Percentiles rank a stretch among this genome's conserved stretches.
phyloP scores from a whole-genome alignment of 2,113 vertebrate species.

The Rousettus leschenaultii region DNA sequence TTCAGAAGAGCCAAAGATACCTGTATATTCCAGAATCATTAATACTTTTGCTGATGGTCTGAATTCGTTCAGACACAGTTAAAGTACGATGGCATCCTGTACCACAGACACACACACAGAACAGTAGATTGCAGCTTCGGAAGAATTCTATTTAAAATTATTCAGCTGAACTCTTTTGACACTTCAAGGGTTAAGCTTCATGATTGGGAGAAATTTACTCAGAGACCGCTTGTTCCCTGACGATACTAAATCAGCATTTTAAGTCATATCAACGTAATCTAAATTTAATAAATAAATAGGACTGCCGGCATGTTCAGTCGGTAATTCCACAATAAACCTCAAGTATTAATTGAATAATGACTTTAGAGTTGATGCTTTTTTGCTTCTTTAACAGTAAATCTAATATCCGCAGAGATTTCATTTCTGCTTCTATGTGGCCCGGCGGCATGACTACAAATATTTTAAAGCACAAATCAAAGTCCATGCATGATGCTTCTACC shows the following conservation, averaged over 20 bases:
- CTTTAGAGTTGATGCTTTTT: not conserved
- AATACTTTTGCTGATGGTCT: not conserved
- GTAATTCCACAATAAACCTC: constrained; percentile 16
- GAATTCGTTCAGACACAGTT: not conserved
- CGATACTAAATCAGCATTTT: constrained; percentile 13
- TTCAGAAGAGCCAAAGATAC: not conserved
- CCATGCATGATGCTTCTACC: not conserved
- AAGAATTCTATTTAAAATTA: not conserved
- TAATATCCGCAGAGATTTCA: not conserved
- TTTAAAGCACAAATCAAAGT: not conserved
- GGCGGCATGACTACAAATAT: not conserved
- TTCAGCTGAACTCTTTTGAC: not conserved
- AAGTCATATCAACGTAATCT: not conserved
- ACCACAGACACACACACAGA: not conserved
- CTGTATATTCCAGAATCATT: not conserved
- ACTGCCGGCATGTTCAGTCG: not conserved
- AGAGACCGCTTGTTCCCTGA: not conserved
- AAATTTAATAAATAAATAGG: constrained; percentile 22
- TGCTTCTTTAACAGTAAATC: constrained; percentile 36
- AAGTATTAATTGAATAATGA: not conserved
- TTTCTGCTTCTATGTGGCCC: not conserved
- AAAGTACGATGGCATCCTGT: not conserved
- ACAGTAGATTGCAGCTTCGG: not conserved
- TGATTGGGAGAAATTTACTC: not conserved
- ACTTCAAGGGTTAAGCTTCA: not conserved